Conservation (phyloP, 2,797 vertebrate species). For the Neostethus bicornis region DNA sequence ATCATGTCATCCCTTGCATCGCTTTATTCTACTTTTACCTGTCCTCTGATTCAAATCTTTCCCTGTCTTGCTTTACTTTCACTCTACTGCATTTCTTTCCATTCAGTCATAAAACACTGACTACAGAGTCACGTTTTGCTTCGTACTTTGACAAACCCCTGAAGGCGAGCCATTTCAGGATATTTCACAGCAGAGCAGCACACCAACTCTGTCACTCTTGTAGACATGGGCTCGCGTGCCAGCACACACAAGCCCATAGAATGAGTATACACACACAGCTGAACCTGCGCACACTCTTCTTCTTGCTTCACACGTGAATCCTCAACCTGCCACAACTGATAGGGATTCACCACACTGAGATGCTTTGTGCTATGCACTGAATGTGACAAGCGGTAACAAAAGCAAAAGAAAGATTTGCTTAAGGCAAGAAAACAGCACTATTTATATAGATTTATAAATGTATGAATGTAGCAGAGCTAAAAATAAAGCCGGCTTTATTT, state of each 20-base stretch:
- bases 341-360: constrained; percentile 39
- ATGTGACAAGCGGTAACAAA: constrained; percentile 54
- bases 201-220: constrained; percentile 62
- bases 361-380: constrained; percentile 40
- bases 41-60: constrained; percentile 49
- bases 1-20: constrained; percentile 28
- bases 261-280: constrained; percentile 8
- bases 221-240: constrained; percentile 31
- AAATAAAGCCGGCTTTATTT: constrained; percentile 66
- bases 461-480: constrained; percentile 66
- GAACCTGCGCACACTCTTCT: constrained; percentile 9
- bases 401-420: constrained; percentile 48
- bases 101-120: constrained; percentile 63
- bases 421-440: constrained; percentile 45
- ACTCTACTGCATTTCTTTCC: constrained; percentile 28
- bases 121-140: constrained; percentile 67
- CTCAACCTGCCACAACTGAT: constrained; percentile 64
- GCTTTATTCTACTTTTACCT: constrained; percentile 38
- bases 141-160: constrained; percentile 65
- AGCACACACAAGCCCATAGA: constrained; percentile 2
- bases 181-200: constrained; percentile 66
- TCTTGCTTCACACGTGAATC: constrained; percentile 33
- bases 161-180: constrained; percentile 72
- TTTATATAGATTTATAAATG: constrained; percentile 66
- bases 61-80: constrained; percentile 4